Conservation (phyloP, 1,140 invertebrate species). For the Atta texana region DNA sequence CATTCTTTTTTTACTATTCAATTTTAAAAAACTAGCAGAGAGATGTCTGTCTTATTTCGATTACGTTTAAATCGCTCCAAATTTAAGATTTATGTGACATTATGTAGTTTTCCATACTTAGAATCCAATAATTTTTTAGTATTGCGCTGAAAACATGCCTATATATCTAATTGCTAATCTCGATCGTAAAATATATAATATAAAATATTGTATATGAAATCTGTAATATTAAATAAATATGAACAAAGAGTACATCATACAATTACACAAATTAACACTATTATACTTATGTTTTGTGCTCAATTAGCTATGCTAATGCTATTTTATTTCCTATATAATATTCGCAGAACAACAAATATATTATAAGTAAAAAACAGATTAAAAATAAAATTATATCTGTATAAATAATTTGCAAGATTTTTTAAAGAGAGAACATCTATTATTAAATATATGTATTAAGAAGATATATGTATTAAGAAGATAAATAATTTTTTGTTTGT, state of each 20-base stretch:
- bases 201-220: neutral
- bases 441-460: neutral
- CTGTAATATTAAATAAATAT: neutral
- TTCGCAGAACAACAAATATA: neutral
- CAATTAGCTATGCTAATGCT: neutral
- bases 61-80: neutral
- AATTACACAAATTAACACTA: neutral
- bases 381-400: neutral
- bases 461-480: neutral
- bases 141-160: neutral
- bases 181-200: too few relatives aligned
- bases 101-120: neutral
- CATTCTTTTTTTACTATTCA: neutral
- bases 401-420: neutral
- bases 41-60: neutral
- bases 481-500: neutral
- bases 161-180: too few relatives aligned
- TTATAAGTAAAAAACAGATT: neutral
- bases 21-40: neutral
- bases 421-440: neutral
- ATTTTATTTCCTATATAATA: neutral
- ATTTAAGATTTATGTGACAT: neutral
- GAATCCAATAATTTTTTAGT: neutral
- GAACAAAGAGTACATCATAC: neutral
- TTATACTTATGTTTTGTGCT: neutral